Conservation (phyloP, 2,113 vertebrate species). For the Pogonocichla stellata region DNA sequence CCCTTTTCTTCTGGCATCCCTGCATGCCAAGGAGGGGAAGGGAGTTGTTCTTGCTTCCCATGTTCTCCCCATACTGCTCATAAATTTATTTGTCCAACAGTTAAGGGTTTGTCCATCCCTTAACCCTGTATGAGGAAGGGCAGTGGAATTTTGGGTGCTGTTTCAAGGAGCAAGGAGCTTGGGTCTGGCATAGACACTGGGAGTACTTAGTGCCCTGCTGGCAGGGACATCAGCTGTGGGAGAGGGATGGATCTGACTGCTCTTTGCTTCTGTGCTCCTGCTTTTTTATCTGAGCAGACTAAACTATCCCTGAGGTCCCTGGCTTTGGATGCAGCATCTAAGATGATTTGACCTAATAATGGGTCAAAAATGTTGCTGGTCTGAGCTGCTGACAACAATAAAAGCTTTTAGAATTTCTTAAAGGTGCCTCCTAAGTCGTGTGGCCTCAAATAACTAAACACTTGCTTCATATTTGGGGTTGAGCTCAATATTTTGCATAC, state of each 20-base stretch:
- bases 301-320: neutral
- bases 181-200: neutral
- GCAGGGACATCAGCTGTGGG: neutral
- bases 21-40: neutral
- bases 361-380: neutral
- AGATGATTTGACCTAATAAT: neutral
- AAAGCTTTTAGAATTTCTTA: slow-evolving; percentile 37
- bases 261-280: neutral
- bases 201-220: neutral
- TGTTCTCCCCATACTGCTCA: neutral
- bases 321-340: neutral
- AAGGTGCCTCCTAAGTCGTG: neutral
- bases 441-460: slow-evolving; percentile 31
- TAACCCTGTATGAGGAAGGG: neutral
- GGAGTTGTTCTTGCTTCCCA: neutral
- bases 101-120: neutral
- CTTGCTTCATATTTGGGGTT: slow-evolving; percentile 63
- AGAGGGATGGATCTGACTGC: neutral
- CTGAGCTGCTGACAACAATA: neutral
- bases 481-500: slow-evolving; percentile 63
- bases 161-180: neutral
- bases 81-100: neutral
- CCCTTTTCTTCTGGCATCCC: neutral
- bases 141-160: accelerated
- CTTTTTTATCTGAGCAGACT: neutral